phyloP scores from a whole-genome alignment of 2,888 invertebrate species.

The Aproaerema taeniolella region DNA sequence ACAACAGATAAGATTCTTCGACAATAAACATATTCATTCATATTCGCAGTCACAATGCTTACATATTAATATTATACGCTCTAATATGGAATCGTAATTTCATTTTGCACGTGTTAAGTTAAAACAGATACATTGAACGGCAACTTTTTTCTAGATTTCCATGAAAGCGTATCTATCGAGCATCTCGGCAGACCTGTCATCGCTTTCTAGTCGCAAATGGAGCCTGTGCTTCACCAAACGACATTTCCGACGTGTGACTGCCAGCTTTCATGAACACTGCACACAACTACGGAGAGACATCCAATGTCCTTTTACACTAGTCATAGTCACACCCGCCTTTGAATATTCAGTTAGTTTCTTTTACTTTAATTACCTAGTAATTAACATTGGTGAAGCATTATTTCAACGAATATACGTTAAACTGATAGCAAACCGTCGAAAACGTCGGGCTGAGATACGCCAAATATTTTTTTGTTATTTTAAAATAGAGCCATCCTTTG shows the following conservation, averaged over 20 bases:
- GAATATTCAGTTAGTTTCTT: conserved; percentile 18
- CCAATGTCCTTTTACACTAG: conserved; percentile 17
- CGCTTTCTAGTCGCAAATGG: conserved; percentile 38
- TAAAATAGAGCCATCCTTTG: too few relatives aligned
- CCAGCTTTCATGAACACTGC: conserved; percentile 34
- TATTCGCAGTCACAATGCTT: too few relatives aligned
- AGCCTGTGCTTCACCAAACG: conserved; percentile 17
- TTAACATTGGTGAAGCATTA: too few relatives aligned
- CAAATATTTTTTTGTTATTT: too few relatives aligned
- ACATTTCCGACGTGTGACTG: conserved; percentile 24
- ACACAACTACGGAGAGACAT: conserved; percentile 24
- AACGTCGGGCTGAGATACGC: too few relatives aligned
- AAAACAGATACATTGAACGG: not conserved
- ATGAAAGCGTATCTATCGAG: conserved; percentile 16
- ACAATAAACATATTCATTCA: too few relatives aligned
- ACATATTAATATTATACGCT: too few relatives aligned
- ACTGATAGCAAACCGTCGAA: too few relatives aligned
- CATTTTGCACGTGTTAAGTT: too few relatives aligned
- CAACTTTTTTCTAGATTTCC: conserved; percentile 14
- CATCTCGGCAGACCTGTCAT: conserved; percentile 23
- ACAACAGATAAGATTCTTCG: too few relatives aligned
- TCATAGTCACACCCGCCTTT: conserved; percentile 11
- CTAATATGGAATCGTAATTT: too few relatives aligned
- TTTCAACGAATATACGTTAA: too few relatives aligned
- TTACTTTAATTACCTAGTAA: conserved; percentile 5